Base-by-base conservation (phyloP, 2,888 invertebrate species). In the Lithosia quadra region DNA sequence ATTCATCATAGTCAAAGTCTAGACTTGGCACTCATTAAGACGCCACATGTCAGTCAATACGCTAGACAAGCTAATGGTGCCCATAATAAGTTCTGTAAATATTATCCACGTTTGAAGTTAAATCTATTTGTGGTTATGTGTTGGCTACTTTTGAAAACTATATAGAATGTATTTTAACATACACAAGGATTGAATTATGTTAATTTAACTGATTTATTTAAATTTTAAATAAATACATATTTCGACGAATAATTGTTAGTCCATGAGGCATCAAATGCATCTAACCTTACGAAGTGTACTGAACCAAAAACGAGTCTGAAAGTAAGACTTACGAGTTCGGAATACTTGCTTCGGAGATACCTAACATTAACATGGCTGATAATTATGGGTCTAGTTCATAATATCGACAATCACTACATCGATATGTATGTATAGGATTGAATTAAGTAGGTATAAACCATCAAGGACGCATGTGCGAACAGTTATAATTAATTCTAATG, bases 271-370 rank as follows among this genome's bases (percentile, higher is more conserved):
- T 68, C 36, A 65, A 72, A 62, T 77, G 68, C 68, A 67, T 63
- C 68, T 68, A 62, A 67, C 77, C 61, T 60, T 72, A 74, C 57
- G 74, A 74, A 77, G 65, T 79, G 67, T 58, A 74, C 67, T 78
- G 67, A 77, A 80, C 65, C 68, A 60, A 72, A 68, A 67, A 77
- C 77, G 65, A 80, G 72, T 33, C 65, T 78, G 78, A 77, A 72
- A 80, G 80, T 68, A 77, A 77, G 80, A 78, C 80, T 70, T 74
- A 78, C 72, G 80, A 74, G 80, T 62, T 67, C 28, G 69, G 69
- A 64, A 68, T 68, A 65, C 74, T 68, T 67, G 62, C 67, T 65
- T 56, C 64, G 68, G 63, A 74, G 69, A 69, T 18, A 79, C n/a
- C n/a, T n/a, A n/a, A 68, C 74, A 69, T 79, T 62, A 71, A 67